A percentile compares a stretch with the other conserved stretches of the same genome.
phyloP scores from a whole-genome alignment of 2,888 invertebrate species.

The Drosophila infuscata region DNA sequence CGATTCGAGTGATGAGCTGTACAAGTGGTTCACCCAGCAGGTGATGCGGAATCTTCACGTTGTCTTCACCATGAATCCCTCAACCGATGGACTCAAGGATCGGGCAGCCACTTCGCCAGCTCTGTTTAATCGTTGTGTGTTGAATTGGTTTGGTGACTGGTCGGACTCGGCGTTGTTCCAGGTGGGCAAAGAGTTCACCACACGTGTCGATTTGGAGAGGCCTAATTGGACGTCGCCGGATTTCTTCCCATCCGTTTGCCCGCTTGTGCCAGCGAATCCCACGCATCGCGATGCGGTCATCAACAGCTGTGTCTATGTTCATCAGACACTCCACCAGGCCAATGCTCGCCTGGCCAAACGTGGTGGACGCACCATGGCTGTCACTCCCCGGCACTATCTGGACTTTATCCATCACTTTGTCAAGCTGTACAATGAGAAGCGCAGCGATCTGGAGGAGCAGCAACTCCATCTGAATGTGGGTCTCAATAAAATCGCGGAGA shows the following conservation, averaged over 20 bases:
- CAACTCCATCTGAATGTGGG: constrained; percentile 99
- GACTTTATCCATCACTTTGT: constrained; percentile 99
- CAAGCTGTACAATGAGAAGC: constrained; percentile 98
- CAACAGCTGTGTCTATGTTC: constrained; percentile 99
- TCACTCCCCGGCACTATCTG: constrained; percentile 98
- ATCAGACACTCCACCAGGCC: constrained; percentile 98
- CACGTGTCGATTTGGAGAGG: constrained; percentile 96
- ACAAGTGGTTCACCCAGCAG: constrained; percentile 99
- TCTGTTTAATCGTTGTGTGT: constrained; percentile 98
- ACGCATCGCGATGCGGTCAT: constrained; percentile 98
- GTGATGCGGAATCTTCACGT: constrained; percentile 99
- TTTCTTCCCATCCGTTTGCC: constrained; percentile 95
- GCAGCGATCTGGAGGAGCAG: constrained; percentile 99
- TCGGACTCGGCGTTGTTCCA: constrained; percentile 97
- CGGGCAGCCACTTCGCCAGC: constrained; percentile 99
- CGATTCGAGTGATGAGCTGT: constrained; percentile 98
- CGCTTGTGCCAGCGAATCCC: constrained; percentile 90
- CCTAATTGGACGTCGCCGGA: constrained; percentile 94
- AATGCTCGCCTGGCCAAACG: constrained; percentile 95
- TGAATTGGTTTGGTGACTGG: constrained; percentile 99
- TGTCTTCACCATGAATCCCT: constrained; percentile 99
- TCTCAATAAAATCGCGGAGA: constrained; percentile 99
- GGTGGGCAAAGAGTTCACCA: constrained; percentile 98
- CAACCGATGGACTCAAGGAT: constrained; percentile 98
- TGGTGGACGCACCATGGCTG: constrained; percentile 98